A percentile compares a stretch with the other conserved stretches of the same genome.
Evolutionary conservation across 1,140 invertebrate genomes (phyloP).

Genomic region (Meloidogyne hapla): DNA sequence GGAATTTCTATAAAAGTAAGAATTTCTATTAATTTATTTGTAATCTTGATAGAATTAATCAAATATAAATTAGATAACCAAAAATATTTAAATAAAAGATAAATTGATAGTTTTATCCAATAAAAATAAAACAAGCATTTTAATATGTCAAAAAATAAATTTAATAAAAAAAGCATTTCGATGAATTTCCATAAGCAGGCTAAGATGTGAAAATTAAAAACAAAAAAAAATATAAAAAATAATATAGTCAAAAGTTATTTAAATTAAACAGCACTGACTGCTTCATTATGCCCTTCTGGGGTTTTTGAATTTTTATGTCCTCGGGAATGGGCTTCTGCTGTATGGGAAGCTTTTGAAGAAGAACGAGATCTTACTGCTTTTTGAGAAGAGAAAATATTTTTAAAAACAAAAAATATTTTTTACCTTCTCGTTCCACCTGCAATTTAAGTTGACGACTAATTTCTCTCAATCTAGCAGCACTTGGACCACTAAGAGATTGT

Average conservation of each 20-base stretch:
- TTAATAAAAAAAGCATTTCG: neutral
- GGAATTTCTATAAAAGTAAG: no score
- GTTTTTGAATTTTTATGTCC: neutral
- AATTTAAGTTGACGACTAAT: slow-evolving; percentile 62
- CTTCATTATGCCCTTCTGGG: neutral
- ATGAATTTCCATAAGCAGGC: neutral
- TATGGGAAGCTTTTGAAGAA: slow-evolving; percentile 4
- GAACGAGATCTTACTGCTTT: neutral
- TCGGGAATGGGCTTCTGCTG: neutral
- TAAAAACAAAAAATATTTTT: slow-evolving; percentile 9
- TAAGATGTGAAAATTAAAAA: neutral
- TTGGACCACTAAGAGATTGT: slow-evolving; percentile 58
- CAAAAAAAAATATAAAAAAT: neutral
- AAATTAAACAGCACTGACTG: neutral
- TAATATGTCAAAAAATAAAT: neutral
- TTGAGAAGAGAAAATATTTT: neutral
- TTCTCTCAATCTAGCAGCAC: slow-evolving; percentile 59
- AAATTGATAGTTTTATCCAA: neutral
- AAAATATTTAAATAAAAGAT: neutral
- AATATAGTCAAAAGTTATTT: neutral
- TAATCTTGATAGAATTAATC: no score
- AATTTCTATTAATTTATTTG: no score
- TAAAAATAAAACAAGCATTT: neutral
- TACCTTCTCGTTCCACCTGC: slow-evolving; percentile 57
- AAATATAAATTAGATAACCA: no score